Evolutionary conservation across 1,140 invertebrate genomes (phyloP), one percentile per base, ranked within the genome.

Genomic region (Lasioglossum baleicum): DNA sequence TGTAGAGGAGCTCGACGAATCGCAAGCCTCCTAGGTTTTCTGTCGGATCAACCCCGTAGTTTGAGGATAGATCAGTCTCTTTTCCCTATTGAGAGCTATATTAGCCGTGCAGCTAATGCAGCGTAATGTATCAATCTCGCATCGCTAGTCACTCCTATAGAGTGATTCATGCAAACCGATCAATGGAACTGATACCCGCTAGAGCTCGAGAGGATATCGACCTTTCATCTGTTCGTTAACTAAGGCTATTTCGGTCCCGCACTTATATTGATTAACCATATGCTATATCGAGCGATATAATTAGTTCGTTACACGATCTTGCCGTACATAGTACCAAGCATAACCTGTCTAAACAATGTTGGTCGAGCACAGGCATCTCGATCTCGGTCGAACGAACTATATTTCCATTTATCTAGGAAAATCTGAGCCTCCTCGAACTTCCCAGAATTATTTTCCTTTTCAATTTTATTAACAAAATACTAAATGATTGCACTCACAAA

Each of bases 51-150:
- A 15, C 13, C 3, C n/a, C n/a, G 20, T n/a, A 58, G 20, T n/a
- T 58, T 58, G 20, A n/a, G 20, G 20, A n/a, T 58, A 58, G 17
- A 58, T n/a, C 56, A 8, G 7, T 58, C 20, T n/a, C 44, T 58
- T 58, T 20, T n/a, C 56, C n/a, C 56, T 58, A 58, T 58, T 58
- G 56, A 58, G 20, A n/a, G 56, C 56, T n/a, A 58, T 58, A n/a
- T 58, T 58, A 58, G 56, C n/a, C 17, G 0, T 7, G 56, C 20
- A n/a, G 56, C 56, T 58, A 58, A 58, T 58, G 56, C 56, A 58
- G 56, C 56, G 20, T 58, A n/a, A 58, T 58, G 20, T 8, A 58
- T 58, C n/a, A 58, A 58, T 58, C 56, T 58, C n/a, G 56, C 56
- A n/a, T 58, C 56, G n/a, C 20, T n/a, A 58, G 20, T n/a, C 56